Evolutionary conservation across 2,797 vertebrate species (phyloP).

Genomic region (Gymnocypris eckloni): DNA sequence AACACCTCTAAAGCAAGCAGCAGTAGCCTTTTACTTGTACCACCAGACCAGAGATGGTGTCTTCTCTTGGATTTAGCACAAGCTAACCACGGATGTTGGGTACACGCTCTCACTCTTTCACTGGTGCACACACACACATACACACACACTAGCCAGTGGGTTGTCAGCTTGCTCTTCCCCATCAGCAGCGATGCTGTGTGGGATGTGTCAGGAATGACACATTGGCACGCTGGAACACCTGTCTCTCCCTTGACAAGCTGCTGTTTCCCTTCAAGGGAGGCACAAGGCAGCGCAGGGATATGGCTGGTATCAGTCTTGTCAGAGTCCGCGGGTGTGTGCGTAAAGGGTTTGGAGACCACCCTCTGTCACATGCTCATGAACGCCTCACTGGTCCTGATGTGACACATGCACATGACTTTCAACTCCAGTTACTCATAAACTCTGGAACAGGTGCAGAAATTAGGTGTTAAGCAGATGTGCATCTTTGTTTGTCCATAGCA

Average conservation of each 20-base stretch:
- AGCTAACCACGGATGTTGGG: conserved; percentile 6
- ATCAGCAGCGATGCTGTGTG: conserved; percentile 44
- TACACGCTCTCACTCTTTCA: neutral
- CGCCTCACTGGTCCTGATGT: conserved; percentile 3
- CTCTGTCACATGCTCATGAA: conserved; percentile 13
- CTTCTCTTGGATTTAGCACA: neutral
- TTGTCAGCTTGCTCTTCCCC: conserved; percentile 47
- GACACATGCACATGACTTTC: conserved; percentile 14
- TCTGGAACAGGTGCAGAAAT: conserved; percentile 8
- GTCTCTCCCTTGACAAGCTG: conserved; percentile 45
- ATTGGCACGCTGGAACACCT: conserved; percentile 46
- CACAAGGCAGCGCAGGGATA: conserved; percentile 27
- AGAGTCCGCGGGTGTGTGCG: neutral
- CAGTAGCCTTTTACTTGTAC: conserved; percentile 31
- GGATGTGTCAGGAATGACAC: conserved; percentile 50
- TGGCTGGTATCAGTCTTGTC: conserved; percentile 34
- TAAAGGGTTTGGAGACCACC: conserved; percentile 11
- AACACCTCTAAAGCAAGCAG: conserved; percentile 19
- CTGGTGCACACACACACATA: neutral
- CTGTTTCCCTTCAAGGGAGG: conserved; percentile 39
- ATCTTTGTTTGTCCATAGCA: neutral
- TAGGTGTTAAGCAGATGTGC: neutral
- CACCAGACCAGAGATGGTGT: conserved; percentile 17
- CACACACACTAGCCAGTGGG: conserved; percentile 34
- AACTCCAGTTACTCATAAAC: neutral